phyloP scores from a whole-genome alignment of 2,797 vertebrate species.

The Odontamblyopus rebecca region DNA sequence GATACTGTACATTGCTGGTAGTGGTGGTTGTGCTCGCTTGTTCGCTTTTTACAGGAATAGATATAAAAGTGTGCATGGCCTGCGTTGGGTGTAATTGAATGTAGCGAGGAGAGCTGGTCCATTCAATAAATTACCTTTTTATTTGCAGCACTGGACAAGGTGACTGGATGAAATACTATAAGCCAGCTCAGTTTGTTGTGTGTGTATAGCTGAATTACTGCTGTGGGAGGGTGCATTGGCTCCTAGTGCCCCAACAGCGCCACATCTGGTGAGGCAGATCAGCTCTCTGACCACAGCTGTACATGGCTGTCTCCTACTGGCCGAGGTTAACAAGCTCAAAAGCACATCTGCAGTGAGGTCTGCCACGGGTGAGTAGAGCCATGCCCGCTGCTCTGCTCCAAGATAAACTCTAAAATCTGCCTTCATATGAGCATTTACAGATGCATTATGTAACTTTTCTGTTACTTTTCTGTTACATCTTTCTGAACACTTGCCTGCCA shows the following conservation, averaged over 20 bases:
- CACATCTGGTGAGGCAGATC: slow-evolving; percentile 61
- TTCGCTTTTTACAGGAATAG: slow-evolving; percentile 39
- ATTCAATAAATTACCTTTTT: slow-evolving; percentile 62
- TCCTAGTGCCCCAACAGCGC: slow-evolving; percentile 51
- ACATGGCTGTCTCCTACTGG: slow-evolving; percentile 64
- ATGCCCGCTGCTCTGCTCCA: slow-evolving; percentile 16
- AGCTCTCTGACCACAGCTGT: slow-evolving; percentile 62
- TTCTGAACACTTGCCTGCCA: neutral
- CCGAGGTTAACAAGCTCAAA: slow-evolving; percentile 68
- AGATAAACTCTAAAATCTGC: no score
- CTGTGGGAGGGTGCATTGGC: slow-evolving; percentile 40
- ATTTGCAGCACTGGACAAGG: slow-evolving; percentile 64
- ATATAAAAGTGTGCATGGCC: slow-evolving; percentile 48
- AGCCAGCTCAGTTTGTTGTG: slow-evolving; percentile 19
- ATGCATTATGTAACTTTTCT: neutral
- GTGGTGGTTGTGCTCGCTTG: slow-evolving; percentile 44
- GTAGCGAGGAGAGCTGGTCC: slow-evolving; percentile 28
- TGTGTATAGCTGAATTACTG: slow-evolving; percentile 36
- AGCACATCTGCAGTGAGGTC: slow-evolving; percentile 69
- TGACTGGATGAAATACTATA: slow-evolving; percentile 39
- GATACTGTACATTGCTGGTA: slow-evolving; percentile 58
- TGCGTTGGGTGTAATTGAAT: slow-evolving; percentile 52
- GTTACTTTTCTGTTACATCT: no score
- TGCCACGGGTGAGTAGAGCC: slow-evolving; percentile 59
- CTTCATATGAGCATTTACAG: neutral